Percentiles rank a stretch among this genome's conserved stretches.
phyloP scores from a whole-genome alignment of 2,797 vertebrate species.

The Malurus leucopterus region DNA sequence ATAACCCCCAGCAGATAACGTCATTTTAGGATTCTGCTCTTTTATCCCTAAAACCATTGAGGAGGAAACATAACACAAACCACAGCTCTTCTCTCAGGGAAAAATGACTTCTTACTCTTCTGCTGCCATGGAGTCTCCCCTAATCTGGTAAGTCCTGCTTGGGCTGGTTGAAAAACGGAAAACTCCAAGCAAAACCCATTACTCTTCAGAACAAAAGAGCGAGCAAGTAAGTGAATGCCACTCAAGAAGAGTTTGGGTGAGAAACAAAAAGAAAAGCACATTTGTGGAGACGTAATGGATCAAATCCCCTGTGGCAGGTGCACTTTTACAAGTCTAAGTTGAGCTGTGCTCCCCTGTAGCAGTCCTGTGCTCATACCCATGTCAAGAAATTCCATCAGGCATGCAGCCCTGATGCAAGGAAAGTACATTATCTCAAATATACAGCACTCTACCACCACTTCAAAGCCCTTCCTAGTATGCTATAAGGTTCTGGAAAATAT shows the following conservation, averaged over 20 bases:
- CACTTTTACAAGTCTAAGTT: background rate
- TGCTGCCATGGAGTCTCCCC: background rate
- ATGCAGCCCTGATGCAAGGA: background rate
- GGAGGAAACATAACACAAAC: background rate
- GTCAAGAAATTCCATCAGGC: background rate
- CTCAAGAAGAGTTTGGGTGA: background rate
- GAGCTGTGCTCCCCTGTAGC: background rate
- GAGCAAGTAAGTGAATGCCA: background rate
- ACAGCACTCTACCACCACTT: background rate
- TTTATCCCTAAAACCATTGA: background rate
- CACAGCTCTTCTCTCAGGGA: background rate
- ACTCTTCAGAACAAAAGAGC: background rate
- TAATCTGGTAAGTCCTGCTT: background rate
- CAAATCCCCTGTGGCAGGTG: background rate
- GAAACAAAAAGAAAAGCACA: background rate
- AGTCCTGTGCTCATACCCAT: background rate
- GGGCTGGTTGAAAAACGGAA: background rate
- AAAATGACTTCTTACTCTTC: background rate
- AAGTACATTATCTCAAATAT: constrained; percentile 10
- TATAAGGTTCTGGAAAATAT: constrained; percentile 6
- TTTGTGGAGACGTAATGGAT: background rate
- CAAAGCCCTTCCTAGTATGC: background rate
- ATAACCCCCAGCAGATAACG: background rate
- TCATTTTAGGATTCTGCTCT: background rate
- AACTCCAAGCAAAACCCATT: background rate